These are phyloP conservation scores for Festucalex cinctus DNA, from an alignment of 2,113 vertebrate species.

Conservation along the genomic window DNA sequence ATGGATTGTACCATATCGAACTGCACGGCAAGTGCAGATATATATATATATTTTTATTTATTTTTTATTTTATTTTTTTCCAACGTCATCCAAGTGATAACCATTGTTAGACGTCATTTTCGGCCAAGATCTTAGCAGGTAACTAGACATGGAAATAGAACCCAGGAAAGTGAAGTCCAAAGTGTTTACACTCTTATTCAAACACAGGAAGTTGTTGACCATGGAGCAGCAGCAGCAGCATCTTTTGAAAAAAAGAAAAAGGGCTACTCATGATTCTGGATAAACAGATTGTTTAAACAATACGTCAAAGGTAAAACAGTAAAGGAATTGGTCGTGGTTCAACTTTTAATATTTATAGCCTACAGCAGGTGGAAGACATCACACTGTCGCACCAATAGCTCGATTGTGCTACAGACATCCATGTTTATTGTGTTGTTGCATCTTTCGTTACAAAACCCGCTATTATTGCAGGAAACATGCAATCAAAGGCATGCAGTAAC, in stretches of 20 bases:
- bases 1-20: slow-evolving; percentile 3
- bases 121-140: not conserved
- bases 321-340: no score
- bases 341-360: slow-evolving; percentile 16
- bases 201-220: slow-evolving; percentile 50
- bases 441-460: not conserved
- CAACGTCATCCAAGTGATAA: no score
- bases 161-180: slow-evolving; percentile 7
- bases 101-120: not conserved
- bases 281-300: slow-evolving; percentile 11
- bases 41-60: no score
- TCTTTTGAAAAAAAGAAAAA: slow-evolving; percentile 41
- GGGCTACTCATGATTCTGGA: slow-evolving; percentile 26
- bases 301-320: slow-evolving; percentile 27
- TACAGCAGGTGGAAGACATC: not conserved
- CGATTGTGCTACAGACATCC: no score
- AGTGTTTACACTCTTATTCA: slow-evolving; percentile 29
- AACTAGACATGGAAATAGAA: slow-evolving; percentile 15
- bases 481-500: slow-evolving; percentile 5
- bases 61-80: no score
- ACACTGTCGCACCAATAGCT: no score
- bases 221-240: slow-evolving; percentile 8
- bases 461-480: slow-evolving; percentile 11
- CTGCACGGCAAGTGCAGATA: not conserved
- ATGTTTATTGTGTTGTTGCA: not conserved